A percentile compares a stretch with the other conserved stretches of the same genome.
Conservation (phyloP, 2,797 vertebrate genomes). For the Amphiprion clarkii region DNA sequence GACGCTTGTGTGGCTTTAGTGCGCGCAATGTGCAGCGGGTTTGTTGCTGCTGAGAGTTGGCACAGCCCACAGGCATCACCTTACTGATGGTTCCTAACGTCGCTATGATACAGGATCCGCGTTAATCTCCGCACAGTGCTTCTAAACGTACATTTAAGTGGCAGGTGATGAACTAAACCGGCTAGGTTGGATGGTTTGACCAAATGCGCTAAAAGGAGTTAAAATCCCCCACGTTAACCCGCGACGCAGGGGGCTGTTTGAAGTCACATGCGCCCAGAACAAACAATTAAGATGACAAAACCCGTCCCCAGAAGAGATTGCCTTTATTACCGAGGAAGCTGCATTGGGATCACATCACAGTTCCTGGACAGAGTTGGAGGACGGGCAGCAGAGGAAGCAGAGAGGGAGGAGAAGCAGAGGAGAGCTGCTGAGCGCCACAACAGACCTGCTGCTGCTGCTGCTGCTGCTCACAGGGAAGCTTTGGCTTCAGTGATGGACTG, state of each 20-base stretch:
- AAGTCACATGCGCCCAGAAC: slow-evolving; percentile 66
- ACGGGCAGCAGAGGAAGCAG: slow-evolving; percentile 64
- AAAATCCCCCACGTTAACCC: slow-evolving; percentile 24
- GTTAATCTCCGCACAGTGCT: slow-evolving; percentile 10
- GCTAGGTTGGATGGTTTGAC: slow-evolving; percentile 31
- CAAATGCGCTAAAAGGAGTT: slow-evolving; percentile 54
- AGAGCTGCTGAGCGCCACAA: slow-evolving; percentile 62
- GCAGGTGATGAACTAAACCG: slow-evolving; percentile 45
- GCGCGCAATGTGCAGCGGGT: slow-evolving; percentile 58
- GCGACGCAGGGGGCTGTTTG: slow-evolving; percentile 56
- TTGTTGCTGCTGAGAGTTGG: slow-evolving; percentile 57
- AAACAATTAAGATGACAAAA: slow-evolving; percentile 80
- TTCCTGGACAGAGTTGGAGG: slow-evolving; percentile 75
- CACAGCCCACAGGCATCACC: slow-evolving; percentile 46
- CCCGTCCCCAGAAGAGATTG: slow-evolving; percentile 58
- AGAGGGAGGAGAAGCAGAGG: slow-evolving; percentile 69
- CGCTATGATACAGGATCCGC: slow-evolving; percentile 2
- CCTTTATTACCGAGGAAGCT: slow-evolving; percentile 74
- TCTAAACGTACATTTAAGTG: slow-evolving; percentile 16
- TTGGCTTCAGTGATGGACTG: slow-evolving; percentile 76
- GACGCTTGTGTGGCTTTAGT: slow-evolving; percentile 9
- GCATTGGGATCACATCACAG: slow-evolving; percentile 66
- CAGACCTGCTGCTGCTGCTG: slow-evolving; percentile 40
- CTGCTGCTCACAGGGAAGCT: slow-evolving; percentile 59
- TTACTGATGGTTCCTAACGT: slow-evolving; percentile 36